A percentile compares a stretch with the other conserved stretches of the same genome.
These are phyloP conservation scores for Disparrhopalites patrizii DNA, from an alignment of 2,888 invertebrate genomes.

Conservation along the genomic window DNA sequence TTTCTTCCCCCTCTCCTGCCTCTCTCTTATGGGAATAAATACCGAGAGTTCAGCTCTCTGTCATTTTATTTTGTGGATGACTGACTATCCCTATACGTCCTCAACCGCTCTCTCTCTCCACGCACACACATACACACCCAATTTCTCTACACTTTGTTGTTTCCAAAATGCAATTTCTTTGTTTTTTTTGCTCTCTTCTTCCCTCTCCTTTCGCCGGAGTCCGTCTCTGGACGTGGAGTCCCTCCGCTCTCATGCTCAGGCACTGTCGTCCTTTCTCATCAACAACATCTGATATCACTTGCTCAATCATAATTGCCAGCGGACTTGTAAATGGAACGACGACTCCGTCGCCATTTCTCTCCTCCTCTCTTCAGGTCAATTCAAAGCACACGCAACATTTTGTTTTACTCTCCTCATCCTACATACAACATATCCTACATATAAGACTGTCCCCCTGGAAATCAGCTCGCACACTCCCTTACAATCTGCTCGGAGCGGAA, in stretches of 20 bases:
- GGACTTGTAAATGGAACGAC: background rate
- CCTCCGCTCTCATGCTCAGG: too few species aligned
- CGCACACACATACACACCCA: too few species aligned
- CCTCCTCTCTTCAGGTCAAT: background rate
- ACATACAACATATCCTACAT: background rate
- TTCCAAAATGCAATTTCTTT: background rate
- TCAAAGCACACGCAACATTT: background rate
- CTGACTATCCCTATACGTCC: background rate
- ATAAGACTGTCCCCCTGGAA: background rate
- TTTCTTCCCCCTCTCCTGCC: background rate
- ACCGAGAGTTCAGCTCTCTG: slow-evolving; percentile 12
- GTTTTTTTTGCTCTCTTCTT: background rate
- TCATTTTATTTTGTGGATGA: slow-evolving; percentile 5
- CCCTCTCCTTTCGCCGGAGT: too few species aligned
- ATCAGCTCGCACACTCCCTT: background rate
- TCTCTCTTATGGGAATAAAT: slow-evolving; percentile 16
- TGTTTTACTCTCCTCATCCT: background rate
- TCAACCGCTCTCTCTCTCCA: slow-evolving; percentile 1
- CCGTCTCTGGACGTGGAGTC: too few species aligned
- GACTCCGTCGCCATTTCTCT: background rate
- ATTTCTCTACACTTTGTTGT: background rate
- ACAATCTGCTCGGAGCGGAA: background rate
- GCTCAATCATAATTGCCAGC: too few species aligned
- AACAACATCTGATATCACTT: too few species aligned
- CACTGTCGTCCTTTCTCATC: too few species aligned